Percentiles rank a stretch among this genome's conserved stretches.
phyloP scores from a whole-genome alignment of 1,140 invertebrate genomes.

The Semibalanus balanoides region DNA sequence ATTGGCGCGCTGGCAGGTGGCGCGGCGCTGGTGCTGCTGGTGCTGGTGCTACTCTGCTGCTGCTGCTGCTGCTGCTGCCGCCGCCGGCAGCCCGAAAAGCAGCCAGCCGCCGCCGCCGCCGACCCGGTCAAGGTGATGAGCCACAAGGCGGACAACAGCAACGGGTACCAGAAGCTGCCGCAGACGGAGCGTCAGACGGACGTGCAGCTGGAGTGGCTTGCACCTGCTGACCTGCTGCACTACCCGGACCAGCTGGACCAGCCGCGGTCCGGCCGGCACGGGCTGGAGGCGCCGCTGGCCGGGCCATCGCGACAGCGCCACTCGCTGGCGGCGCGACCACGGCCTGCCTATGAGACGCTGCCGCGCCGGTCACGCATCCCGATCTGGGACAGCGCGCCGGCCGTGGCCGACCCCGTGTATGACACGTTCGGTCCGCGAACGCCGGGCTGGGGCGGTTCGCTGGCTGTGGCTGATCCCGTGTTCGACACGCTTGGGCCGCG shows the following conservation, averaged over 20 bases:
- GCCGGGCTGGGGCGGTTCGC: constrained; percentile 46
- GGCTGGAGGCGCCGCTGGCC: constrained; percentile 9
- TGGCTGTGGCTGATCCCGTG: constrained; percentile 44
- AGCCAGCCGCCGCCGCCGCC: neutral
- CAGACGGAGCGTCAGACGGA: constrained; percentile 28
- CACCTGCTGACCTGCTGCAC: too few species aligned
- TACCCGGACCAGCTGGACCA: constrained; percentile 59
- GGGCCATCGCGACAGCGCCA: constrained; percentile 8
- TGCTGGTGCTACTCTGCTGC: constrained; percentile 22
- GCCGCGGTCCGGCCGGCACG: constrained; percentile 9
- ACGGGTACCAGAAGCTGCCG: constrained; percentile 32
- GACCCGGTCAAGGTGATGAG: constrained; percentile 5
- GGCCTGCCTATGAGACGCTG: constrained; percentile 37
- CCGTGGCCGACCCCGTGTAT: constrained; percentile 52
- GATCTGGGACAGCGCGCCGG: constrained; percentile 52
- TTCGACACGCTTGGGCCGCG: constrained; percentile 81
- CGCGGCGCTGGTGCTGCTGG: constrained; percentile 34
- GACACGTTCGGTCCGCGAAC: constrained; percentile 76
- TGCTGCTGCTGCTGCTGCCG: constrained; percentile 22
- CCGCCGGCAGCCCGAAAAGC: constrained; percentile 31
- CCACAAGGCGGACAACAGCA: constrained; percentile 17
- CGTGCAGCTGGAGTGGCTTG: constrained; percentile 22
- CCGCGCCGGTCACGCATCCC: constrained; percentile 61
- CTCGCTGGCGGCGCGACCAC: constrained; percentile 57
- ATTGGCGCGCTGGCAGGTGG: constrained; percentile 44